These are phyloP conservation scores for Corynorhinus townsendii DNA, from an alignment of 2,113 vertebrate genomes.

Conservation along the genomic window DNA sequence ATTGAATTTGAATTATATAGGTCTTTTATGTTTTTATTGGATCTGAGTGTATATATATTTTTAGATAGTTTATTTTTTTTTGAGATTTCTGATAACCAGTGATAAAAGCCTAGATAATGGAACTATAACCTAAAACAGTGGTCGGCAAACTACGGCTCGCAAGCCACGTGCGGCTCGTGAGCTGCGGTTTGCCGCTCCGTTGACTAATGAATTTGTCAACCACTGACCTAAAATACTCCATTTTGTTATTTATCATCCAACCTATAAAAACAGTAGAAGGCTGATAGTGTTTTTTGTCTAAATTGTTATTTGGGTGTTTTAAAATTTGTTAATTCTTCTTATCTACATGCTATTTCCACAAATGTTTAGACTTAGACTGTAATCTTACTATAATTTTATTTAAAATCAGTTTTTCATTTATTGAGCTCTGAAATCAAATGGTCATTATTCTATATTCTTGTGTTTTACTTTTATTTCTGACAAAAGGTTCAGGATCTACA, in stretches of 20 bases:
- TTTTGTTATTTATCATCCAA: not conserved
- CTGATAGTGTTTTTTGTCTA: not conserved
- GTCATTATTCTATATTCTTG: not conserved
- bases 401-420: not conserved
- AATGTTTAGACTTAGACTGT: not conserved
- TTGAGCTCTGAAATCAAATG: not conserved
- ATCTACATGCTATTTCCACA: not conserved
- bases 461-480: conserved; percentile 39
- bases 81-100: not conserved
- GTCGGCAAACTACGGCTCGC: too few species aligned
- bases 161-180: too few species aligned
- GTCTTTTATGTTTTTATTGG: not conserved
- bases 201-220: too few species aligned
- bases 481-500: conserved; percentile 94
- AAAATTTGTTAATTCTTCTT: not conserved
- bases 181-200: too few species aligned
- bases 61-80: not conserved
- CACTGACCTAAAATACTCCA: not conserved
- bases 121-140: not conserved
- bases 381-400: conserved; percentile 21
- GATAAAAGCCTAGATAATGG: not conserved
- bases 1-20: not conserved
- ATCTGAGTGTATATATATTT: not conserved
- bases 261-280: not conserved
- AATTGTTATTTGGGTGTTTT: conserved; percentile 24